phyloP scores from a whole-genome alignment of 2,797 vertebrate genomes.

The Neosilurus mollespiculum region DNA sequence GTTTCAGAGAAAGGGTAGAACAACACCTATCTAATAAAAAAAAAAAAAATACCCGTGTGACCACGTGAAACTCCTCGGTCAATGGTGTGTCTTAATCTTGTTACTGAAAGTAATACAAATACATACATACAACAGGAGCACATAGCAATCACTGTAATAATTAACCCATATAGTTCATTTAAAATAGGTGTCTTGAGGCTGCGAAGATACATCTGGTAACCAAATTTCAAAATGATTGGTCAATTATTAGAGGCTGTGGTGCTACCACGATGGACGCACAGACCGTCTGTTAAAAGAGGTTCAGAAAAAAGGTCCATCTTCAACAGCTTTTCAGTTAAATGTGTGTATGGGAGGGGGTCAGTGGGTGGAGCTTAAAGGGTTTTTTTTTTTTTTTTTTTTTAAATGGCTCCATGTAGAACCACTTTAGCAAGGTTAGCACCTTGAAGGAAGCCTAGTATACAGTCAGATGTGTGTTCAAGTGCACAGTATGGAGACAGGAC shows the following conservation, averaged over 20 bases:
- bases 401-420: not conserved
- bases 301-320: not conserved
- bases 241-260: too few species aligned
- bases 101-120: too few species aligned
- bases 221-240: too few species aligned
- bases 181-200: too few species aligned
- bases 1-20: not conserved
- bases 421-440: not conserved
- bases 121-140: too few species aligned
- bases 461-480: not conserved
- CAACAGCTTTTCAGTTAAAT: not conserved
- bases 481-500: not conserved
- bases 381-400: not conserved
- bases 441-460: not conserved
- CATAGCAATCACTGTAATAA: too few species aligned
- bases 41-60: not conserved
- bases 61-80: too few species aligned
- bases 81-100: too few species aligned
- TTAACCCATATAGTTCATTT: too few species aligned
- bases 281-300: not conserved
- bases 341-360: not conserved
- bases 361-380: not conserved
- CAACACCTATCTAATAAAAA: not conserved
- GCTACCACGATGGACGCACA: too few species aligned
- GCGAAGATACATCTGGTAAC: too few species aligned